Evolutionary conservation across 2,113 vertebrate species (phyloP), one percentile per base, ranked within the genome.

Genomic region (Parus major): DNA sequence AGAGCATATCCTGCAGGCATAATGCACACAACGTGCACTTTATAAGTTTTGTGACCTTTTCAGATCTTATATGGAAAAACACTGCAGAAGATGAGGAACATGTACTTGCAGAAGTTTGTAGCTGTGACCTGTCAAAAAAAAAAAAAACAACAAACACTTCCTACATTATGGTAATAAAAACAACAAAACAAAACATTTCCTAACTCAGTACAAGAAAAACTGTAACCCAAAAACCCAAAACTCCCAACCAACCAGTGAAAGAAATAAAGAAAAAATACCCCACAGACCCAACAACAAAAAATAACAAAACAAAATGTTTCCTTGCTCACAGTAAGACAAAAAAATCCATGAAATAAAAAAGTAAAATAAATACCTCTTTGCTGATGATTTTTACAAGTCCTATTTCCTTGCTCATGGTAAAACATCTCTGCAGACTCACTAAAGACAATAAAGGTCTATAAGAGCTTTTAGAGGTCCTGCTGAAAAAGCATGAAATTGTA

Each of bases 221-320:
- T 0, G 0, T 82, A 76, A 68, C 33, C 10, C 2, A 4, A 52
- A 69, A 60, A 4, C 24, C 7, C n/a, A 36, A 57, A 61, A 19
- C 3, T 19, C n/a, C 4, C 11, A 50, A n/a, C 4, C 11, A 63
- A 50, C 10, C 39, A 39, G 16, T 29, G 20, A 55, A 31, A 36
- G 4, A 61, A 53, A 41, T 13, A 82, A 53, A 10, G 7, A 12
- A n/a, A 53, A 56, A 64, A 53, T 15, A 7, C 0, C 1, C 5
- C 11, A 70, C 28, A 57, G 59, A 35, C 35, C 2, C 21, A 59
- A 42, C 35, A 82, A 69, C 10, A 61, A 71, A 52, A 52, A 33
- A 53, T 31, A 52, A 53, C 27, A 33, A 25, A 63, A 71, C 6
- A 53, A 71, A 60, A 68, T 11, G 27, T 6, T 47, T 71, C 56